phyloP scores from a whole-genome alignment of 2,113 vertebrate species.

The Numida meleagris region DNA sequence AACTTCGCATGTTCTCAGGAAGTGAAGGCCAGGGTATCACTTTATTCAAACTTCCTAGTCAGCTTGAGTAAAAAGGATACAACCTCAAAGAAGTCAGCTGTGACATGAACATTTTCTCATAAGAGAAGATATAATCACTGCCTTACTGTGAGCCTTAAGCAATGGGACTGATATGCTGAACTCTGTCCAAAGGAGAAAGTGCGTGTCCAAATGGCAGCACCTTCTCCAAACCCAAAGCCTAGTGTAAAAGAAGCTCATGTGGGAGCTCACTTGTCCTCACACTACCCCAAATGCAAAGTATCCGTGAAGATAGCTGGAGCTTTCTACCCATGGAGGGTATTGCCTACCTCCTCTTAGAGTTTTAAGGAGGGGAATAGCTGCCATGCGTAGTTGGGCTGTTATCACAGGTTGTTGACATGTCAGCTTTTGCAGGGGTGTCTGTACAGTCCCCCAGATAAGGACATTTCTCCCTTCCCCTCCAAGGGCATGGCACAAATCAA shows the following conservation, averaged over 20 bases:
- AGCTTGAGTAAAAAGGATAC: neutral
- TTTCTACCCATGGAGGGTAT: neutral
- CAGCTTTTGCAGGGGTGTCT: neutral
- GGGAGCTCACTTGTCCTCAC: neutral
- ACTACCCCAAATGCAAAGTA: neutral
- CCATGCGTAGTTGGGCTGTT: neutral
- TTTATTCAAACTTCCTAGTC: neutral
- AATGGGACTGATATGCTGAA: neutral
- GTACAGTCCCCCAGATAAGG: accelerated
- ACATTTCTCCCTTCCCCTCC: neutral
- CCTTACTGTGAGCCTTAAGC: neutral
- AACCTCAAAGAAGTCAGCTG: neutral
- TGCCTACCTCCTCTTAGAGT: neutral
- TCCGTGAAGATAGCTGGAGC: neutral
- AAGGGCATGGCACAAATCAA: neutral
- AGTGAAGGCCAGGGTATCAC: neutral
- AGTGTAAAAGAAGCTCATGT: neutral
- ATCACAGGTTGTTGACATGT: neutral
- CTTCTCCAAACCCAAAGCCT: neutral
- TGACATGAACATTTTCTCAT: neutral
- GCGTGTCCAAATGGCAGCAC: neutral
- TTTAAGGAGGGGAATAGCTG: neutral
- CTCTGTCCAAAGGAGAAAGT: neutral
- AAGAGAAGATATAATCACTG: neutral
- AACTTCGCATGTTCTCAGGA: slow-evolving; percentile 4